Evolutionary conservation across 2,888 invertebrate species (phyloP), one percentile per base, ranked within the genome.

Genomic region (Scaptomyza parva): DNA sequence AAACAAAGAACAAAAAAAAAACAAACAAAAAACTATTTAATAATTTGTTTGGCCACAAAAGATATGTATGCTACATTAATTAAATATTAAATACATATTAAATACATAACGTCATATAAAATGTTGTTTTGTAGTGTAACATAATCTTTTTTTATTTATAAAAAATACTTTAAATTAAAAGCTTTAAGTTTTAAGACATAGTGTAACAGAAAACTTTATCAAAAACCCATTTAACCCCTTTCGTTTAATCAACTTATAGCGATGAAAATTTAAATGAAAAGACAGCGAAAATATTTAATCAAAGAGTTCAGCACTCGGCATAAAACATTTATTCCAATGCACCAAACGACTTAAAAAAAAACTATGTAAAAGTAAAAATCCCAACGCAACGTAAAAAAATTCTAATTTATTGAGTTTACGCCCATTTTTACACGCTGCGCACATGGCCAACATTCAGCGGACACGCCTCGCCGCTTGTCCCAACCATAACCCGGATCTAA

Each of bases 391-490:
- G 62, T 54, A 78, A 70, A 83, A 83, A 75, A 84, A 74, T 53
- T 81, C 65, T 65, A 86, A 82, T 82, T 78, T 78, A 87, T 82
- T 78, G 79, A 82, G 72, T 71, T 81, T 63, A 80, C 81, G 74
- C 78, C 86, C 84, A 69, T 73, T 86, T 81, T 86, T 68, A 70
- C 84, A 77, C 67, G 67, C 74, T 62, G 50, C 58, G 76, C 79
- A 82, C 73, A 69, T 59, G 66, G 35, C 37, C 50, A 50, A 64
- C 60, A 60, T 45, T 26, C 53, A 35, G 57, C 44, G 33, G 45
- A 41, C 58, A 57, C 53, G 60, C 54, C 57, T 60, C 28, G 40
- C 37, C 59, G 20, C 63, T 47, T 66, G 33, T 59, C 67, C 54
- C 52, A 44, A 54, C 78, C 75, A 59, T 50, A 73, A 55, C 64